A percentile compares a stretch with the other conserved stretches of the same genome.
Conservation (phyloP, 2,797 vertebrate genomes). For the Trichosurus vulpecula region DNA sequence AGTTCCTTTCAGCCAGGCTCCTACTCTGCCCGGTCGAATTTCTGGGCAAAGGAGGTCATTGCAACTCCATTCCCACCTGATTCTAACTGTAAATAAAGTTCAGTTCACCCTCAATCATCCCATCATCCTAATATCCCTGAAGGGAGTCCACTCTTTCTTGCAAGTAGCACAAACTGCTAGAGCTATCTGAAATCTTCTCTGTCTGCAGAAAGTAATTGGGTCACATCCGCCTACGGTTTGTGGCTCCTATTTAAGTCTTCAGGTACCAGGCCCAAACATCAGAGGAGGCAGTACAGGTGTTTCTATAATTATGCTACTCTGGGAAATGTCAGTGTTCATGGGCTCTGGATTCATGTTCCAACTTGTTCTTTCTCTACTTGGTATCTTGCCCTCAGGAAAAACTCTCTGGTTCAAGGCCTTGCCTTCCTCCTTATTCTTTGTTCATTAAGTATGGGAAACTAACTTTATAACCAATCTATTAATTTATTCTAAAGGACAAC, state of each 20-base stretch:
- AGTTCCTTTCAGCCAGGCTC: neutral
- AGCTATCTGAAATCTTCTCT: neutral
- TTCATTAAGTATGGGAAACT: neutral
- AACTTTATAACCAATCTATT: neutral
- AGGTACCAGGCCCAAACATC: rapidly evolving
- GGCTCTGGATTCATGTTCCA: neutral
- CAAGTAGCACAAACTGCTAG: neutral
- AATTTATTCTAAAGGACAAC: constrained; percentile 38
- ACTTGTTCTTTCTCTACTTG: neutral
- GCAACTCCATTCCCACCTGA: neutral
- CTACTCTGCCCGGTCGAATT: neutral
- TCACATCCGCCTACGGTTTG: neutral
- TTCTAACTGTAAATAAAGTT: neutral
- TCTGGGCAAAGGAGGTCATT: neutral
- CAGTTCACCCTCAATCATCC: neutral
- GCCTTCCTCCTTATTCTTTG: neutral
- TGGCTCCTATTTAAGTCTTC: neutral
- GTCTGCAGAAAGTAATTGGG: neutral
- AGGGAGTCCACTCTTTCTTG: neutral
- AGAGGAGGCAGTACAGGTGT: neutral
- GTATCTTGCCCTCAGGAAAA: neutral
- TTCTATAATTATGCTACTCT: neutral
- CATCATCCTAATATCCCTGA: neutral
- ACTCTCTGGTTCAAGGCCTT: neutral
- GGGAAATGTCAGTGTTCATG: neutral